Base-by-base conservation (phyloP, 1,140 invertebrate genomes). In the Antheraea mylitta region DNA sequence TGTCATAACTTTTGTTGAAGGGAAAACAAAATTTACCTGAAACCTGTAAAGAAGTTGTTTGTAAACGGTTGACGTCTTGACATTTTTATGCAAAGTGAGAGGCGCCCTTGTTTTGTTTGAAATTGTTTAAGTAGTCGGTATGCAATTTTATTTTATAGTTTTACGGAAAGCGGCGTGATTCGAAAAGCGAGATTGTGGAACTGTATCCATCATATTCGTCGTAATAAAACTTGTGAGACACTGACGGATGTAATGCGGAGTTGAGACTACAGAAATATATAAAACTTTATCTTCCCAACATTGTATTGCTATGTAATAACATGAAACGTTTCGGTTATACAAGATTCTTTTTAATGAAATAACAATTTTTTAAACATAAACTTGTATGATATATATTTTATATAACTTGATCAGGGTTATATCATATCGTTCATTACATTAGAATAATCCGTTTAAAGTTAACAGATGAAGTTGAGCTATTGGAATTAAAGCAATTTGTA, bases 201-300 rank as follows among this genome's bases (percentile, higher is more conserved):
- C 74, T 80, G 78, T 79, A 83, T 79, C 75, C 79, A 84, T 87
- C 84, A 83, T 83, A 85, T 83, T 77, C 79, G 75, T 75, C 76
- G 83, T 83, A 89, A 89, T 90, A 90, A 86, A 89, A 90, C 73
- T 91, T 89, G 80, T 77, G 81, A 82, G 86, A 89, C 89, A 85
- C 79, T 89, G 87, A 89, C 81, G 80, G 84, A 91, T 89, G 79
- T 83, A 85, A 83, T 87, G 81, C 79, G 79, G 78, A 82, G 79
- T 80, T 79, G 75, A 78, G 68, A 74, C 62, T 73, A 75, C 73
- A 69, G 71, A 82, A 86, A 77, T 75, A 69, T 83, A 81, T 83
- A 78, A 82, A 79, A 80, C 73, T 80, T 80, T 73, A 70, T 77
- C 69, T 79, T 77, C 77, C 68, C 74, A 81, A 77, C 71, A 76